These are phyloP conservation scores for Sus scrofa DNA, from an alignment of 2,113 vertebrate species.

Conservation along the genomic window DNA sequence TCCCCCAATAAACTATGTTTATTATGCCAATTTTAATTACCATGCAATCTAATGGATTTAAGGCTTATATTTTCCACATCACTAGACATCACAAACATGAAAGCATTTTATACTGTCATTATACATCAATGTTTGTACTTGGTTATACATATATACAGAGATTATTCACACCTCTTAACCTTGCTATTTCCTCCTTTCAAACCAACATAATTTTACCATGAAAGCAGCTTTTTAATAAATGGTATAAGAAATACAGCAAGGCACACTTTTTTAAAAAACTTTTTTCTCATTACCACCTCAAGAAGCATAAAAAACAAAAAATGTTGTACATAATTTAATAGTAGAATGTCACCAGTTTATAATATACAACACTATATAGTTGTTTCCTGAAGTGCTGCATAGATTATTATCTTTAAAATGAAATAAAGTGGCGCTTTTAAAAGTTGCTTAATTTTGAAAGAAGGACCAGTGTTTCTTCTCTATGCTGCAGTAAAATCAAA, in stretches of 20 bases:
- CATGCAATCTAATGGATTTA: constrained; percentile 97
- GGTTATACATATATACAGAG: constrained; percentile 96
- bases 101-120: constrained; percentile 94
- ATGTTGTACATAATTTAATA: constrained; percentile 88
- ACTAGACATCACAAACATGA: constrained; percentile 95
- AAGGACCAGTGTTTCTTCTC: constrained; percentile 81
- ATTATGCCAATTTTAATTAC: constrained; percentile 94
- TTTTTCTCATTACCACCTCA: constrained; percentile 89
- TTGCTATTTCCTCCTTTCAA: constrained; percentile 90
- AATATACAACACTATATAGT: constrained; percentile 91
- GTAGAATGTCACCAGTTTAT: constrained; percentile 88
- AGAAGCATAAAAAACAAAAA: constrained; percentile 90
- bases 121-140: constrained; percentile 93
- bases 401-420: constrained; percentile 88
- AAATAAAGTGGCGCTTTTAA: constrained; percentile 85
- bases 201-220: constrained; percentile 89
- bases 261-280: constrained; percentile 94
- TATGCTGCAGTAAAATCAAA: constrained; percentile 85
- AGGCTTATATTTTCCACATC: constrained; percentile 95
- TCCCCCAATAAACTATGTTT: constrained; percentile 94
- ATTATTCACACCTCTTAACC: constrained; percentile 92
- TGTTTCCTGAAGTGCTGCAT: constrained; percentile 95
- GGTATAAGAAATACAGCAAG: constrained; percentile 97
- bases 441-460: constrained; percentile 83
- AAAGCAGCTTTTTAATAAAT: constrained; percentile 94